Conservation (phyloP, 2,113 vertebrate species). For the Scalopus aquaticus region DNA sequence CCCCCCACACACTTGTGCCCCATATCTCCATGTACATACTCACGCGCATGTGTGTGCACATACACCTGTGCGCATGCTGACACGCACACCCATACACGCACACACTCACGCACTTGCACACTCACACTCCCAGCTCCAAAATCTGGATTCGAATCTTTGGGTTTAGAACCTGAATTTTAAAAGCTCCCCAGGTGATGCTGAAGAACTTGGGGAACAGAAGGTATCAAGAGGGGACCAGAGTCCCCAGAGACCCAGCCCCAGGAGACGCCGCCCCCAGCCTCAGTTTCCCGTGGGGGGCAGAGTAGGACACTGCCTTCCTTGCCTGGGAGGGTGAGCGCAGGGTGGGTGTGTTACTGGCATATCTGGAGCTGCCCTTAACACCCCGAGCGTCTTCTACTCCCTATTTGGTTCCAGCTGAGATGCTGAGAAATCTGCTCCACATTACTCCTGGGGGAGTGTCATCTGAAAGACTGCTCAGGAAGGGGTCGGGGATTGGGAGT, state of each 20-base stretch:
- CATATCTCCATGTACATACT: neutral
- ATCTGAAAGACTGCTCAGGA: neutral
- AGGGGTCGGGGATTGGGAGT: neutral
- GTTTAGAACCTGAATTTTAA: neutral
- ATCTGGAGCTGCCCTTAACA: neutral
- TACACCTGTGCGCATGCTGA: neutral
- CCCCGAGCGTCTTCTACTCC: neutral
- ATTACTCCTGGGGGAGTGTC: neutral
- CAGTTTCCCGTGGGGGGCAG: fast-evolving
- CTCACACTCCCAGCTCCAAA: neutral
- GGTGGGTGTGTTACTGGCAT: neutral
- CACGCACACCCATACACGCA: no score
- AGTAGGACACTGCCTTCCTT: neutral
- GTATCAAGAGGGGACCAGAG: neutral
- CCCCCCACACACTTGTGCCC: neutral
- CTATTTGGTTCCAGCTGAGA: neutral
- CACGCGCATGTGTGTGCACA: neutral
- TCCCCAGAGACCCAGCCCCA: neutral
- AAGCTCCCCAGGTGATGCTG: neutral
- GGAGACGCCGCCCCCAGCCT: fast-evolving
- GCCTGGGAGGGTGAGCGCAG: neutral
- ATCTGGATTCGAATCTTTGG: neutral
- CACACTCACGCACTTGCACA: no score
- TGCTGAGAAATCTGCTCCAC: neutral
- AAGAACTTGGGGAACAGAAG: neutral